These are phyloP conservation scores for Gobio occitaniae DNA, from an alignment of 2,797 vertebrate species.

Conservation along the genomic window DNA sequence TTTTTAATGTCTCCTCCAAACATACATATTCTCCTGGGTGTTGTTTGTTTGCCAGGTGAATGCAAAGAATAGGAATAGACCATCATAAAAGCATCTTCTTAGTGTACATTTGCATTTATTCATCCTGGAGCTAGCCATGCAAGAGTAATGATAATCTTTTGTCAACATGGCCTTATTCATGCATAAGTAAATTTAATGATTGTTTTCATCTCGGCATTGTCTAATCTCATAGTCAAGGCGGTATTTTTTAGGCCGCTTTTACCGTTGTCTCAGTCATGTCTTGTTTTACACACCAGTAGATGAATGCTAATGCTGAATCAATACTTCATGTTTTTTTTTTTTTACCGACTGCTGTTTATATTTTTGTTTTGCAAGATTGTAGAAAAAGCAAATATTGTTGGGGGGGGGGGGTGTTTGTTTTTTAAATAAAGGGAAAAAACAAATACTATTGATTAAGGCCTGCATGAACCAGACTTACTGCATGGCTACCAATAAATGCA, in stretches of 20 bases:
- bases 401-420: too few species aligned
- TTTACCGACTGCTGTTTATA: not conserved
- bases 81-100: constrained; percentile 56
- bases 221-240: constrained; percentile 16
- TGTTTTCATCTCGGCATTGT: constrained; percentile 51
- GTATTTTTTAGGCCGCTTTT: not conserved
- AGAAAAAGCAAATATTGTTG: too few species aligned
- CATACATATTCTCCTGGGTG: constrained; percentile 47
- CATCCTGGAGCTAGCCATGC: constrained; percentile 41
- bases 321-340: not conserved
- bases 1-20: constrained; percentile 51
- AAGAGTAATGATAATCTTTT: constrained; percentile 27
- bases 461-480: too few species aligned
- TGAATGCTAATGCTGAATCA: constrained; percentile 21
- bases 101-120: constrained; percentile 57
- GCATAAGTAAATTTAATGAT: constrained; percentile 24
- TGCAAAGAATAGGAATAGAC: constrained; percentile 60
- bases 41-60: constrained; percentile 60
- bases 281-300: constrained; percentile 29
- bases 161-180: constrained; percentile 36
- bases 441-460: too few species aligned
- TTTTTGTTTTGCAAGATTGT: not conserved
- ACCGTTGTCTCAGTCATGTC: not conserved
- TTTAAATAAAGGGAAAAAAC: too few species aligned
- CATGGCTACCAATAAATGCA: too few species aligned